These are phyloP conservation scores for Ips typographus DNA, from an alignment of 1,140 invertebrate genomes.

Conservation along the genomic window DNA sequence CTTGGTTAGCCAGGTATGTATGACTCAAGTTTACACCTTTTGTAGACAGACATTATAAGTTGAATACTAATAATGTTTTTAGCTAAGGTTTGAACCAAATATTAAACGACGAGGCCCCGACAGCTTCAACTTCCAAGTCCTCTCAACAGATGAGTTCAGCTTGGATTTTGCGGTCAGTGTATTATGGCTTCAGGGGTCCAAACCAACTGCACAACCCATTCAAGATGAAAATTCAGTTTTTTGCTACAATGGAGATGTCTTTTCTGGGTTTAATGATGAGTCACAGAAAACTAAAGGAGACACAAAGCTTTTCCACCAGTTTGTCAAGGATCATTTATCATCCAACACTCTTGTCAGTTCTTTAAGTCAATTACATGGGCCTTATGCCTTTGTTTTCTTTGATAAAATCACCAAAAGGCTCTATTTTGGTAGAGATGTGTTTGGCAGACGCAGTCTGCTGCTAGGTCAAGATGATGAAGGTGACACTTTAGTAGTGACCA, in stretches of 20 bases:
- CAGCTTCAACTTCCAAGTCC: slow-evolving; percentile 41
- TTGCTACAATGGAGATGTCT: slow-evolving; percentile 84
- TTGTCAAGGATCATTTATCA: slow-evolving; percentile 45
- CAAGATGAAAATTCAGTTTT: slow-evolving; percentile 61
- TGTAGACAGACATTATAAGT: no score
- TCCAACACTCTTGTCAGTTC: slow-evolving; percentile 51
- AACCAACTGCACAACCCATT: slow-evolving; percentile 61
- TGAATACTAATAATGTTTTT: slow-evolving; percentile 2
- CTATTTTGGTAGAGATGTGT: slow-evolving; percentile 83
- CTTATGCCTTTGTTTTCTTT: slow-evolving; percentile 82
- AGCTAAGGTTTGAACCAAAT: slow-evolving; percentile 52
- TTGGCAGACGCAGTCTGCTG: slow-evolving; percentile 82
- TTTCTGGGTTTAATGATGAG: slow-evolving; percentile 53
- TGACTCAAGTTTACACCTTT: no score
- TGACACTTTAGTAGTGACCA: slow-evolving; percentile 58
- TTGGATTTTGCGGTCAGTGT: slow-evolving; percentile 66
- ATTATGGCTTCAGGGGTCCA: slow-evolving; percentile 70
- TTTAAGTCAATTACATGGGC: slow-evolving; percentile 69
- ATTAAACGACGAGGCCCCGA: slow-evolving; percentile 58
- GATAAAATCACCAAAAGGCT: slow-evolving; percentile 62
- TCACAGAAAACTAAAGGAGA: slow-evolving; percentile 49
- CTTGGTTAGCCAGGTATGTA: slow-evolving; percentile 24
- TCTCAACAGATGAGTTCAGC: slow-evolving; percentile 59
- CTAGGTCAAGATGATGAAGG: slow-evolving; percentile 57
- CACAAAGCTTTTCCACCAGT: slow-evolving; percentile 51